phyloP scores from a whole-genome alignment of 2,797 vertebrate genomes.

The Limnodromus scolopaceus region DNA sequence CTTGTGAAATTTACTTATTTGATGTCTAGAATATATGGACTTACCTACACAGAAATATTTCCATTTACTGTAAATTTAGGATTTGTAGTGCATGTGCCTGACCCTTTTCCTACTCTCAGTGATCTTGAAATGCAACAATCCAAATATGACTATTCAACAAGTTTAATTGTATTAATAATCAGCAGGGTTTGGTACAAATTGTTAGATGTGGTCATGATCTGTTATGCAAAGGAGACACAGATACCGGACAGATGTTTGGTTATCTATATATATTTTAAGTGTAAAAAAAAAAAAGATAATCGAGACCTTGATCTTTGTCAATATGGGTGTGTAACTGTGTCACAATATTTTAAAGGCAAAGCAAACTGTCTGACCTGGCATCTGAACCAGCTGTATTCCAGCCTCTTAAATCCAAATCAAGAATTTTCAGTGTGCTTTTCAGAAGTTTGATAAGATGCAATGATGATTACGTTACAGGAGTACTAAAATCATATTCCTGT shows the following conservation, averaged over 20 bases:
- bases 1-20: not conserved
- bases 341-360: not conserved
- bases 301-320: not conserved
- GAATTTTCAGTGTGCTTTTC: not conserved
- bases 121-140: conserved; percentile 17
- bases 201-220: not conserved
- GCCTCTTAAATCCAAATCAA: not conserved
- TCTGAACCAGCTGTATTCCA: not conserved
- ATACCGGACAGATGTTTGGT: not conserved
- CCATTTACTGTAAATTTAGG: not conserved
- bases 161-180: not conserved
- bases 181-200: not conserved
- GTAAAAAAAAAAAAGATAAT: not conserved
- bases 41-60: not conserved
- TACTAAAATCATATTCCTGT: not conserved
- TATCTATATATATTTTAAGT: not conserved
- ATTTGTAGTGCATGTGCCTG: not conserved
- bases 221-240: not conserved
- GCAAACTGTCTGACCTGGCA: not conserved
- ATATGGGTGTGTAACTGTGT: not conserved
- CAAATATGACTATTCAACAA: not conserved
- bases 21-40: conserved; percentile 11
- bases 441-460: not conserved
- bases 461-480: not conserved
- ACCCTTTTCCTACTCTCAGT: not conserved